Percentiles rank a stretch among this genome's conserved stretches.
These are phyloP conservation scores for Discoglossus pictus DNA, from an alignment of 2,797 vertebrate species.

Conservation along the genomic window DNA sequence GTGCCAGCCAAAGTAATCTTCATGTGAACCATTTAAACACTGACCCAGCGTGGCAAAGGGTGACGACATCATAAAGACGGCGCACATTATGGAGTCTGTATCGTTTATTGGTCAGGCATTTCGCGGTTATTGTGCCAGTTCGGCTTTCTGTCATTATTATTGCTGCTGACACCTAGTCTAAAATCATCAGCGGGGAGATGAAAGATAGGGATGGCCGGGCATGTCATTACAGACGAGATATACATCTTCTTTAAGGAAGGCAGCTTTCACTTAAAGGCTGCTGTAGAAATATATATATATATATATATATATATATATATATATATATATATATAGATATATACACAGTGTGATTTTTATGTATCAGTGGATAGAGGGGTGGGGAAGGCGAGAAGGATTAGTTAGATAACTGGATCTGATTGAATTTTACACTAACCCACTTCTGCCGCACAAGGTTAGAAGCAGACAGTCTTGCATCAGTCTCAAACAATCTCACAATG, in stretches of 20 bases:
- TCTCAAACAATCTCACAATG: too few species aligned
- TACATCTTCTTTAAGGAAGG: constrained; percentile 5
- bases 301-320: too few species aligned
- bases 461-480: too few species aligned
- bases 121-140: neutral
- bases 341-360: too few species aligned
- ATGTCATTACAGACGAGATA: constrained; percentile 25
- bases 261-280: too few species aligned
- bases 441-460: too few species aligned
- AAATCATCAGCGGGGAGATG: constrained; percentile 10
- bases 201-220: constrained; percentile 5
- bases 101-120: neutral
- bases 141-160: constrained; percentile 2
- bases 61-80: constrained; percentile 3
- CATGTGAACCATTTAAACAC: constrained; percentile 2
- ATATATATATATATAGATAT: too few species aligned
- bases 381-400: too few species aligned
- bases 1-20: constrained; percentile 11
- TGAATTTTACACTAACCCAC: too few species aligned
- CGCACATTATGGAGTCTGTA: constrained; percentile 3
- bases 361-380: too few species aligned
- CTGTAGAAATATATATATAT: too few species aligned
- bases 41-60: constrained; percentile 4
- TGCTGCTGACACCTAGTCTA: neutral
- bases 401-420: too few species aligned